Percentiles rank a stretch among this genome's conserved stretches.
These are phyloP conservation scores for Elysia crispata DNA, from an alignment of 2,888 invertebrate species.

Conservation along the genomic window DNA sequence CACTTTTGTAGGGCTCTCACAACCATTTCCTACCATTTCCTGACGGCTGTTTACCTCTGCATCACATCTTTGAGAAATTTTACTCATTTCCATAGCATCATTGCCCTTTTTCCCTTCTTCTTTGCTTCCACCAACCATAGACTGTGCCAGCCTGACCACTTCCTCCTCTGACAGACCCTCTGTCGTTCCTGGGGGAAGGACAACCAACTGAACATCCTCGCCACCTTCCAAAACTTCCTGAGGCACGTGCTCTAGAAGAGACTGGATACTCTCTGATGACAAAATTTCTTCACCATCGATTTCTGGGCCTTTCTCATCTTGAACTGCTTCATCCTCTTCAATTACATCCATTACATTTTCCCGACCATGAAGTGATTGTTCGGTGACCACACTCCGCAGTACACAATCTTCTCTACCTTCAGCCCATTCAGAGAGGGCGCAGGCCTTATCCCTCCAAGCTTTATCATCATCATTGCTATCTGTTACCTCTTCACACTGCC, in stretches of 20 bases:
- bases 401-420: not conserved
- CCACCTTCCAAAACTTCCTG: conserved; percentile 51
- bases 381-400: no score
- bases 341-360: no score
- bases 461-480: conserved; percentile 39
- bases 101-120: conserved; percentile 34
- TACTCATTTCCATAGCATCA: not conserved
- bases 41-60: no score
- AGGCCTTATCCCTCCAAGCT: conserved; percentile 22
- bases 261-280: conserved; percentile 38
- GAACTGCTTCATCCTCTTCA: not conserved
- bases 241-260: conserved; percentile 52
- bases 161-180: conserved; percentile 65
- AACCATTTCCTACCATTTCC: no score
- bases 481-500: not conserved
- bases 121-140: conserved; percentile 50
- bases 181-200: conserved; percentile 62
- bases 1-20: no score
- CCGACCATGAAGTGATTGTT: no score
- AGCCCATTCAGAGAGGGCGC: not conserved
- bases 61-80: not conserved
- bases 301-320: not conserved
- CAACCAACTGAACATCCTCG: conserved; percentile 52
- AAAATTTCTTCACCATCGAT: conserved; percentile 3
- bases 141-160: conserved; percentile 60